Conservation (phyloP, 2,888 invertebrate species). For the Apamea anceps region DNA sequence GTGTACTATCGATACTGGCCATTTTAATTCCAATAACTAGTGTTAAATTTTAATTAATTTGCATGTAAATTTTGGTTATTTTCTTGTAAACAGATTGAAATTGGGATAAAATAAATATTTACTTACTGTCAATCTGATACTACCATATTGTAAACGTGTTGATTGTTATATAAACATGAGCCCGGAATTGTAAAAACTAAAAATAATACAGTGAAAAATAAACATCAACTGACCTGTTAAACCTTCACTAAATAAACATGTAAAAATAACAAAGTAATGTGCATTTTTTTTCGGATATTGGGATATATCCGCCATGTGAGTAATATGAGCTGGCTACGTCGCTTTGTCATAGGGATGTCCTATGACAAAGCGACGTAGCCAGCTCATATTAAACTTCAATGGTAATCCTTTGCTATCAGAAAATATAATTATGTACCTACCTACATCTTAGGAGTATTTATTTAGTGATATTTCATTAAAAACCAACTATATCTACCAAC, state of each 20-base stretch:
- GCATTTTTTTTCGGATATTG: constrained; percentile 28
- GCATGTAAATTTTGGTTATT: neutral
- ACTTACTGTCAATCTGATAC: neutral
- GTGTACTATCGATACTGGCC: neutral
- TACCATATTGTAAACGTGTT: neutral
- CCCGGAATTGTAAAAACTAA: neutral
- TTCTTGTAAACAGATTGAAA: neutral
- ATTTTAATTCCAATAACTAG: constrained; percentile 3
- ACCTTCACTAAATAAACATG: neutral
- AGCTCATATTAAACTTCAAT: constrained; percentile 48
- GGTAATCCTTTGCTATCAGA: constrained; percentile 35
- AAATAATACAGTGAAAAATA: neutral
- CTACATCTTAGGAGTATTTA: neutral
- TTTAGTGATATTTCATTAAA: constrained; percentile 25
- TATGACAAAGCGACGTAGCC: constrained; percentile 34
- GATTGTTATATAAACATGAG: neutral
- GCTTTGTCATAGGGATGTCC: too few species aligned
- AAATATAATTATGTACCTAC: too few species aligned
- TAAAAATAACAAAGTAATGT: neutral
- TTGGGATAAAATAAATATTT: neutral
- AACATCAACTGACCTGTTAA: neutral
- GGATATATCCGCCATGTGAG: neutral
- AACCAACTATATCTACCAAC: too few species aligned
- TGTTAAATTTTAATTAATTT: neutral
- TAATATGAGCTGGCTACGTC: too few species aligned